A percentile compares a stretch with the other conserved stretches of the same genome.
These are phyloP conservation scores for Lepidostoma basale DNA, from an alignment of 1,140 invertebrate species.

Conservation along the genomic window DNA sequence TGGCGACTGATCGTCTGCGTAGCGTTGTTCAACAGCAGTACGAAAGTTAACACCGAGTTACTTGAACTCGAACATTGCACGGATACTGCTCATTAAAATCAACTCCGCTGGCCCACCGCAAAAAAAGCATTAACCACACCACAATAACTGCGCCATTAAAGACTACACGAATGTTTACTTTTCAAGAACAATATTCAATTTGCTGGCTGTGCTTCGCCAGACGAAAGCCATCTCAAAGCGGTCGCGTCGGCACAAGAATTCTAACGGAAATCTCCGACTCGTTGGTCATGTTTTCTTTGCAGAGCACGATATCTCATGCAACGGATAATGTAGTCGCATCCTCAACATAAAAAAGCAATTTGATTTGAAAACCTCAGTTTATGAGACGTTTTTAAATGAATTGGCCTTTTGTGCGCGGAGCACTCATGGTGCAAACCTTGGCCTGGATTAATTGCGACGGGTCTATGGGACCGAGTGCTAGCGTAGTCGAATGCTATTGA, in stretches of 20 bases:
- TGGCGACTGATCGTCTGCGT: neutral
- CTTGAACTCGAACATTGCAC: neutral
- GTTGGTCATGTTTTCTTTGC: neutral
- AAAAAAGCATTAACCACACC: neutral
- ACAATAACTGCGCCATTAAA: too few relatives aligned
- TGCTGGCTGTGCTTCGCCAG: neutral
- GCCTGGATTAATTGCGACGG: too few relatives aligned
- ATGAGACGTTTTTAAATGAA: too few relatives aligned
- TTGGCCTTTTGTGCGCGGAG: too few relatives aligned
- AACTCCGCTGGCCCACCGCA: neutral
- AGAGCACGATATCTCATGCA: neutral
- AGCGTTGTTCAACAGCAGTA: neutral
- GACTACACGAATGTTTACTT: neutral
- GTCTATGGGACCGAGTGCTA: too few relatives aligned
- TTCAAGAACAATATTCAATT: neutral
- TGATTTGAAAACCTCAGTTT: neutral
- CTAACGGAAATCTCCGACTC: neutral
- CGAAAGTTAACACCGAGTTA: neutral
- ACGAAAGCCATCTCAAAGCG: neutral
- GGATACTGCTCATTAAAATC: neutral
- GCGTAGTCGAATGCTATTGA: too few relatives aligned
- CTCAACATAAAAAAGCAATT: neutral
- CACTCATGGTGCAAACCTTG: too few relatives aligned
- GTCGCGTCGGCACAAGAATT: conserved; percentile 5
- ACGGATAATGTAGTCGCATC: neutral